Base-by-base conservation (phyloP, 2,888 invertebrate species). In the Coelinius sp. region DNA sequence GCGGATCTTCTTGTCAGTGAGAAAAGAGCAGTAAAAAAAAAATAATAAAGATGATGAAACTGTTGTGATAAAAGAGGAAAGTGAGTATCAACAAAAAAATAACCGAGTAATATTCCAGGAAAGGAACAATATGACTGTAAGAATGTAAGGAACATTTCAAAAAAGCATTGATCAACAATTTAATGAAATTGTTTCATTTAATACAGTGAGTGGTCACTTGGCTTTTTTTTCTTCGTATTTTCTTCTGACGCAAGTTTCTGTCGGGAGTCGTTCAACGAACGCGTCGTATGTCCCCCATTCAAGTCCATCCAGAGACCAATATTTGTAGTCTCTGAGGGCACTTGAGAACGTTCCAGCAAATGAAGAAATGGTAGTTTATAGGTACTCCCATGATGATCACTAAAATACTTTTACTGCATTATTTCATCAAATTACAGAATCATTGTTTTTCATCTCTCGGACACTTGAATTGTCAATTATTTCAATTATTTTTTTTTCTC, bases 281-380 rank as follows among this genome's bases (percentile, higher is more conserved):
- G 71, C 79, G 76, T 77, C 77, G 80, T 6, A 14, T 31, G 27
- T 14, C 78, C 77, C 73, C 80, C 80, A 77, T 77, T 35, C 31
- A 2, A 35, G 59, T 35, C 59, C 56, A 56, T 56, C 56, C 59
- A 76, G 81, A 76, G 78, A 82, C 81, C 83, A 85, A 85, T 85
- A 85, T 86, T 85, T 86, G 85, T 80, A 73, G 77, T 82, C 78
- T 81, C 83, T 79, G 78, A 79, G 76, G 74, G 79, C 77, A 80
- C 79, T 83, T 76, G 76, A 78, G 75, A 75, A 80, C 77, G 78
- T 79, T 76, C 78, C 78, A 79, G 71, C 76, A 76, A 64, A 77
- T 71, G 71, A 72, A 63, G 49, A 53, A 69, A 76, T 68, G 75
- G 73, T 74, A 70, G 68, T 71, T 68, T 65, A 41, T 35, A 22